Conservation (phyloP, 2,888 invertebrate genomes). For the Stomorhina lunata region DNA sequence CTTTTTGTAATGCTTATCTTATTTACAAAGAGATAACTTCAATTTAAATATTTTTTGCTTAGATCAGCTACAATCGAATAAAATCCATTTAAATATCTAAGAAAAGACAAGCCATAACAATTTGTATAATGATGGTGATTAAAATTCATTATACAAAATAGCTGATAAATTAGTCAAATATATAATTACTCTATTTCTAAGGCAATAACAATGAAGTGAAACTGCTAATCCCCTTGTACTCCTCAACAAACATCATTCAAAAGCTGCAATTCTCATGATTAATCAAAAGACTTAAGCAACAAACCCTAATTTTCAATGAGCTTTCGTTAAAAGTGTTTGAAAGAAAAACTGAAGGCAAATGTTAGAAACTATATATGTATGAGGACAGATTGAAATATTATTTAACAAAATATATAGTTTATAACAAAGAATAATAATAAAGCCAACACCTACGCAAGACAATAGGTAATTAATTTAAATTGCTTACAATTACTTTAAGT, state of each 20-base stretch:
- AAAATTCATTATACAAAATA: slow-evolving; percentile 14
- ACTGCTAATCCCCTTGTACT: background rate
- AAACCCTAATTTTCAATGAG: slow-evolving; percentile 2
- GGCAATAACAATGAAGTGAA: background rate
- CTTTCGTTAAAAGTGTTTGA: background rate
- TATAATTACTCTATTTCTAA: slow-evolving; percentile 46
- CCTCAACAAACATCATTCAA: background rate
- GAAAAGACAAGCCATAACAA: background rate
- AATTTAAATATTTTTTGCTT: slow-evolving; percentile 2
- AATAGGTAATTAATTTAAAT: slow-evolving; percentile 56
- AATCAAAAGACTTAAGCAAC: slow-evolving; percentile 59
- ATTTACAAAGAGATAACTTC: background rate
- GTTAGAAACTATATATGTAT: background rate
- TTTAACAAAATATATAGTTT: slow-evolving; percentile 3
- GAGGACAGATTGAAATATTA: background rate
- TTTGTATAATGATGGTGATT: background rate
- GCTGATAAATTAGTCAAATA: slow-evolving; percentile 29
- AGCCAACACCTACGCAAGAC: slow-evolving; percentile 57
- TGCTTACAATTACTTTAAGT: slow-evolving; percentile 49
- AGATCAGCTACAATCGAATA: background rate
- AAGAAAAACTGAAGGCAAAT: slow-evolving; percentile 33
- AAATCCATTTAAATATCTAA: background rate
- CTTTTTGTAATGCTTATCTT: background rate
- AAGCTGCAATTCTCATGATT: slow-evolving; percentile 30
- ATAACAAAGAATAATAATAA: slow-evolving; percentile 37